Conservation (phyloP, 2,113 vertebrate species). For the Isichthys henryi region DNA sequence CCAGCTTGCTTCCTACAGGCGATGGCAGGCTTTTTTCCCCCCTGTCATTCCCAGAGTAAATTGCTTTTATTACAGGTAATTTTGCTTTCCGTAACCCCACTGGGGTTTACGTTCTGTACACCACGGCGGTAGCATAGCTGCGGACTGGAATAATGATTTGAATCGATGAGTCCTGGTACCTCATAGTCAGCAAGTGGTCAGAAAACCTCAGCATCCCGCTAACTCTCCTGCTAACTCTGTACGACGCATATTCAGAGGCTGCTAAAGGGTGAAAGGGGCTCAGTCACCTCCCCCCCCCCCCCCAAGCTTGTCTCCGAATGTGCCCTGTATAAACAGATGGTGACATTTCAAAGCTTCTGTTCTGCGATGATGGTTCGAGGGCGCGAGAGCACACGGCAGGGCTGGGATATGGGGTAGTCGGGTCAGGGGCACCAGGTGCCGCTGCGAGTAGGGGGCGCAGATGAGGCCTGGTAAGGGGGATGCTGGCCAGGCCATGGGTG, state of each 20-base stretch:
- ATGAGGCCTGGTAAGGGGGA: not conserved
- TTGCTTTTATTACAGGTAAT: not conserved
- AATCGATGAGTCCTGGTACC: not conserved
- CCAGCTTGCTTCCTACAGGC: not conserved
- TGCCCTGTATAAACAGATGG: conserved; percentile 38
- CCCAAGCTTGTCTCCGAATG: conserved; percentile 27
- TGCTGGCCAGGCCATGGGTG: not conserved
- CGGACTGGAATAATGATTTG: not conserved
- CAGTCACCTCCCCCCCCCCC: conserved; percentile 24
- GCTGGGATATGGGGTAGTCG: not conserved
- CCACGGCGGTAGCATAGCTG: not conserved
- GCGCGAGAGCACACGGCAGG: not conserved
- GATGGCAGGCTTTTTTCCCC: not conserved
- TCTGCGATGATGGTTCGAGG: conserved; percentile 15
- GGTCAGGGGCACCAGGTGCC: conserved; percentile 23
- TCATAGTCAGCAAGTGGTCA: not conserved
- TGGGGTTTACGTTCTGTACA: not conserved
- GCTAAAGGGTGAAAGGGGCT: conserved; percentile 35
- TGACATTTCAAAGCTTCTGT: conserved; percentile 41
- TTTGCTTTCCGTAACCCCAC: not conserved
- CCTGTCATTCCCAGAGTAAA: not conserved
- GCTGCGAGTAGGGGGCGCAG: not conserved
- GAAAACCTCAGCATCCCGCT: not conserved
- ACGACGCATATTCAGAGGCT: conserved; percentile 37
- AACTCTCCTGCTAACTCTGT: not conserved